These are phyloP conservation scores for Hirudinaria manillensis DNA, from an alignment of 2,888 invertebrate species.

Conservation along the genomic window DNA sequence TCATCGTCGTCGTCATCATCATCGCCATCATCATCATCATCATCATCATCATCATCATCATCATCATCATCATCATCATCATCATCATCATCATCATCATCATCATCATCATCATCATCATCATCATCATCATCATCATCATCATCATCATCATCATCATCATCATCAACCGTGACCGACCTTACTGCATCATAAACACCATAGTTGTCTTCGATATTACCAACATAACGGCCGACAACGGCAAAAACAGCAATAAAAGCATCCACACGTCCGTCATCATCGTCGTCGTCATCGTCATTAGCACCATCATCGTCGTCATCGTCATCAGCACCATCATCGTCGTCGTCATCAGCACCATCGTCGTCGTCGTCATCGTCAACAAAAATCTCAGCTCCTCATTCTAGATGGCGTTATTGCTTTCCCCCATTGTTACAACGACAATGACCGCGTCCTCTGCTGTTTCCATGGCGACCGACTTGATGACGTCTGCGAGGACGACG, in stretches of 20 bases:
- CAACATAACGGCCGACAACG: background rate
- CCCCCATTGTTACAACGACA: too few species aligned
- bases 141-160: slow-evolving; percentile 24
- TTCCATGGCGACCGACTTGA: background rate
- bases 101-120: background rate
- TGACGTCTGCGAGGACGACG: slow-evolving; percentile 11
- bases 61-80: too few species aligned
- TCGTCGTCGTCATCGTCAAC: background rate
- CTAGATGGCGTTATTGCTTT: too few species aligned
- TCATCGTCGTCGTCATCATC: slow-evolving; percentile 13
- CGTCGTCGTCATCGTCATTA: slow-evolving; percentile 17
- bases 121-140: slow-evolving; percentile 13
- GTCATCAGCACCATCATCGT: slow-evolving; percentile 5
- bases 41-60: slow-evolving; percentile 19
- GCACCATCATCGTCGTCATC: slow-evolving; percentile 7
- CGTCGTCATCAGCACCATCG: background rate
- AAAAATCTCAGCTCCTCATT: too few species aligned
- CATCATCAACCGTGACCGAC: slow-evolving; percentile 15
- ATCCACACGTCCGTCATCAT: background rate
- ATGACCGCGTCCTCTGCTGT: too few species aligned
- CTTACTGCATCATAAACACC: background rate
- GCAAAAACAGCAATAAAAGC: background rate
- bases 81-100: background rate
- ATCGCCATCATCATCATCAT: slow-evolving; percentile 22
- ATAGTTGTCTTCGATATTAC: background rate